Base-by-base conservation (phyloP, 2,888 invertebrate genomes). In the Drosophila demipolita region DNA sequence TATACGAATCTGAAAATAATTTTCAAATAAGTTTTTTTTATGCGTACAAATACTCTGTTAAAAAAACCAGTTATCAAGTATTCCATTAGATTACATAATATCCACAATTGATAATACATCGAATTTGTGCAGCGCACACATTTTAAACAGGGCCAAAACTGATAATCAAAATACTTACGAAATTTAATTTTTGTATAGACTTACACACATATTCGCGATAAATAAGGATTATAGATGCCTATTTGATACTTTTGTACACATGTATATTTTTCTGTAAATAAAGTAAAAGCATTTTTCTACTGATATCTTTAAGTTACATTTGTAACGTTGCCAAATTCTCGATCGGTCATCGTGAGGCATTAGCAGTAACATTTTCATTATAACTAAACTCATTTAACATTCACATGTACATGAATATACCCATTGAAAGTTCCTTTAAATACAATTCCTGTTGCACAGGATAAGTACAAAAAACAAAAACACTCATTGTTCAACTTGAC, bases 401-500 rank as follows among this genome's bases (percentile, higher is more conserved):
- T 15, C 42, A 57, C 42, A 38, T 63, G 55, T 49, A 53, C 59
- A 55, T 62, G 53, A 12, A 49, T 32, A 54, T 33, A 63, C 5
- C 26, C 33, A 57, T 49, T 61, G 9, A 57, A 74, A 64, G 77
- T 78, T 78, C 79, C 69, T 79, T 75, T 50, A 20, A 60, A 54
- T 60, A 55, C 59, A 15, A 32, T 3, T 59, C 63, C 71, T 72
- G 71, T 70, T 72, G 59, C 55, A 61, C 52, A 73, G 65, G 54
- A 59, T 35, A 49, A 66, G 68, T 73, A 68, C 59, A 77, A 63
- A 50, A 17, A 23, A 50, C 1, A 40, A 49, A 79, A 33, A 63
- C 66, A 59, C 50, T 49, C 61, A 65, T 71, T 80, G 65, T 85
- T 85, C 73, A 88, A 85, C 87, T 81, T 88, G 89, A 86, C 85